Percentiles rank a stretch among this genome's conserved stretches.
phyloP scores from a whole-genome alignment of 2,888 invertebrate species.

The Tholera decimalis region DNA sequence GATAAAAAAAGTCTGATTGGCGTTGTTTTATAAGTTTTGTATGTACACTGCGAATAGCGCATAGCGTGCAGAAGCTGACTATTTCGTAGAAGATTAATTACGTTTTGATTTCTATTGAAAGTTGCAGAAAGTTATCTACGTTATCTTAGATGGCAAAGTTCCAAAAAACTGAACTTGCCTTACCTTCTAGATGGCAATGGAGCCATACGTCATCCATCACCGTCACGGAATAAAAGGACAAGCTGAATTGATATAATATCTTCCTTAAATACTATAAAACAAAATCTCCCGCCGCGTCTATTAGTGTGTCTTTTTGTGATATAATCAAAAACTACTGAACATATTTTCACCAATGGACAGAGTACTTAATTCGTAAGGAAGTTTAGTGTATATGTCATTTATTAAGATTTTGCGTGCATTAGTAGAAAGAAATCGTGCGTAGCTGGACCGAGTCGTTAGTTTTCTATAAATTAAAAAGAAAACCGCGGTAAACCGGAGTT shows the following conservation, averaged over 20 bases:
- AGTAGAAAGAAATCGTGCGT: no score
- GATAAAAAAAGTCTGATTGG: not conserved
- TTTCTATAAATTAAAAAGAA: not conserved
- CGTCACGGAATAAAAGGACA: not conserved
- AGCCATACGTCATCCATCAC: no score
- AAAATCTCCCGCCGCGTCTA: no score
- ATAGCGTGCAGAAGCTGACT: conserved; percentile 10
- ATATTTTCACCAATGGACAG: no score
- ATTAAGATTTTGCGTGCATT: no score
- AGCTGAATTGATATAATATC: no score
- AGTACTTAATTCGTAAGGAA: no score
- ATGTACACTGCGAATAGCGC: not conserved
- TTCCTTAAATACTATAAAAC: no score
- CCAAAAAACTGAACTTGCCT: not conserved
- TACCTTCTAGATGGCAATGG: not conserved
- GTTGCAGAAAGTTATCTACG: not conserved
- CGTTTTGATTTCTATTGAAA: conserved; percentile 2
- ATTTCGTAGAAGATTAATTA: not conserved
- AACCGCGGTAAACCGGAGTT: not conserved
- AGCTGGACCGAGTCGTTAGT: no score
- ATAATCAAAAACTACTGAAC: no score
- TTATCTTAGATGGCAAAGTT: conserved; percentile 7
- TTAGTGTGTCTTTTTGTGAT: no score
- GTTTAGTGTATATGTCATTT: no score
- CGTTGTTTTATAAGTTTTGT: not conserved